Conservation (phyloP, 2,797 vertebrate species). For the Acanthurus leucopareius region DNA sequence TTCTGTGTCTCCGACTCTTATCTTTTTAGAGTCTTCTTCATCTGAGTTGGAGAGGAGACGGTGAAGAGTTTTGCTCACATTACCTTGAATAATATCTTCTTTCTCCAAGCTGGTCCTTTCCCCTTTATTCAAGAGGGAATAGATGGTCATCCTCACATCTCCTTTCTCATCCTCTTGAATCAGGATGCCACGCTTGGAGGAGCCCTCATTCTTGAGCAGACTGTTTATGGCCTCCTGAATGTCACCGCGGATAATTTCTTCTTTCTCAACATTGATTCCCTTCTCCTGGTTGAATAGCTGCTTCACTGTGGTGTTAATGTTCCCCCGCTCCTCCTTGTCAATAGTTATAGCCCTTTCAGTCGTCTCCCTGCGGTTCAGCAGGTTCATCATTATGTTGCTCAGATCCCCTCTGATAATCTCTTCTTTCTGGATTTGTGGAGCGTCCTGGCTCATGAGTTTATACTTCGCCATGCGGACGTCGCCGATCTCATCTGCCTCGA, state of each 20-base stretch:
- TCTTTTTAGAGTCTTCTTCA: conserved; percentile 82
- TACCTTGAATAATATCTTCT: conserved; percentile 89
- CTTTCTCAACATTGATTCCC: conserved; percentile 86
- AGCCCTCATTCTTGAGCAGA: conserved; percentile 85
- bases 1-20: conserved; percentile 88
- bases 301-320: conserved; percentile 89
- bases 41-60: conserved; percentile 87
- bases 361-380: conserved; percentile 87
- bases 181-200: conserved; percentile 91
- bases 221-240: conserved; percentile 92
- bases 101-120: conserved; percentile 75
- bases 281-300: conserved; percentile 89
- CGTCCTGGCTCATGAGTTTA: conserved; percentile 90
- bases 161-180: conserved; percentile 95
- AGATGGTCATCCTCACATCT: conserved; percentile 94
- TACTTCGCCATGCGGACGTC: conserved; percentile 96
- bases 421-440: conserved; percentile 92
- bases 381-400: conserved; percentile 92
- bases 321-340: conserved; percentile 89
- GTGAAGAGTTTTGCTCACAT: conserved; percentile 89
- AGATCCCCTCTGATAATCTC: conserved; percentile 91
- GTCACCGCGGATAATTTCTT: conserved; percentile 90
- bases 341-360: conserved; percentile 86
- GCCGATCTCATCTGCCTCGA: conserved; percentile 93
- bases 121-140: conserved; percentile 92